Base-by-base conservation (phyloP, 1,140 invertebrate species). In the Drosophila nikananu region DNA sequence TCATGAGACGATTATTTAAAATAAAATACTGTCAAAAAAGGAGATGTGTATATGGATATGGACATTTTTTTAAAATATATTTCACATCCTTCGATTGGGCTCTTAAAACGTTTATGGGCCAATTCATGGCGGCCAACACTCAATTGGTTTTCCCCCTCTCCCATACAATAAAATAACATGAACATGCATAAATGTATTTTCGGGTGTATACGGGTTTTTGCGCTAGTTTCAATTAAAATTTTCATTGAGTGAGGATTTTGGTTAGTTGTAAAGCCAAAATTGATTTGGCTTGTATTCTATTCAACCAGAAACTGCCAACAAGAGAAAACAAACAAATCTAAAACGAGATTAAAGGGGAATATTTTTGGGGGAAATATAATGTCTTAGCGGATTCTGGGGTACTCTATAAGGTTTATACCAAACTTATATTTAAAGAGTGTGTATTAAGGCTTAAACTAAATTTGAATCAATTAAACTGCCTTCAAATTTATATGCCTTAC, bases 211-310 rank as follows among this genome's bases (percentile, higher is more conserved):
- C n/a, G 32, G 23, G 64, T 54, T 63, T 70, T 72, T 58, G 42
- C 30, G 23, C 49, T 37, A 55, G 63, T 54, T 79, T 79, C 59
- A 79, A 79, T 79, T 78, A 63, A 71, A 78, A 44, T 35, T 42
- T 54, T 71, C 37, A 78, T 79, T 78, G 76, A 51, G 15, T 55
- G 37, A 35, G 32, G 19, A 72, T 72, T 79, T 64, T 30, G 76
- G 76, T 59, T 60, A 51, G 66, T 48, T 79, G 76, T 72, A 72
- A 64, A 72, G 48, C 35, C 46, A 78, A 60, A 79, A 79, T 79
- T 72, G 66, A 79, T 72, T 79, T 72, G 30, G 30, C 32, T 51
- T 35, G 37, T 61, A 52, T 72, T 49, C 54, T 25, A 42, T 73
- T 32, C 54, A 35, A 71, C 19, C 19, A 57, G 15, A 72, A 42